Percentiles rank a stretch among this genome's conserved stretches.
Evolutionary conservation across 1,140 invertebrate species (phyloP).

Genomic region (Drosophila mojavensis): DNA sequence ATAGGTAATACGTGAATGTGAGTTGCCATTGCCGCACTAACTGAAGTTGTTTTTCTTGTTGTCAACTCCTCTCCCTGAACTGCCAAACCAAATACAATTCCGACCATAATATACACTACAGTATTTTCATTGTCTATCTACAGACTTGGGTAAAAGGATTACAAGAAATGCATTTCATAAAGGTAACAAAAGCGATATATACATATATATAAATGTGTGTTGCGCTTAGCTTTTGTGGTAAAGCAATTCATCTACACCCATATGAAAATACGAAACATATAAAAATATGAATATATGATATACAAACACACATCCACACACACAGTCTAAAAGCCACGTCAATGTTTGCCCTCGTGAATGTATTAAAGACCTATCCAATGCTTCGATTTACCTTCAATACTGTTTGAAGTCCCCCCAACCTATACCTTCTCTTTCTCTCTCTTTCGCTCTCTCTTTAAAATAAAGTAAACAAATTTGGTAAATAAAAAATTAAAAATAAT

Average conservation of each 20-base stretch:
- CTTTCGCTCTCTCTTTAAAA: conserved; percentile 4
- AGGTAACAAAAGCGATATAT: conserved; percentile 54
- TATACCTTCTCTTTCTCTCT: conserved; percentile 3
- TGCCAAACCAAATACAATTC: background rate
- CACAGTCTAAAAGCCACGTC: conserved; percentile 40
- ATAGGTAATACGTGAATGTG: conserved; percentile 80
- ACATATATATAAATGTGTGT: conserved; percentile 37
- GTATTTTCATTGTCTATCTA: conserved; percentile 72
- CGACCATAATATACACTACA: conserved; percentile 41
- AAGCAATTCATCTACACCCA: conserved; percentile 46
- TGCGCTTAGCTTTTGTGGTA: conserved; percentile 67
- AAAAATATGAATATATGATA: conserved; percentile 23
- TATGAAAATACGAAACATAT: conserved; percentile 5
- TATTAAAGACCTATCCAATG: conserved; percentile 35
- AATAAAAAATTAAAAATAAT: conserved; percentile 45
- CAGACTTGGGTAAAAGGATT: conserved; percentile 68
- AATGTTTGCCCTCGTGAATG: conserved; percentile 55
- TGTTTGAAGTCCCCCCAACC: conserved; percentile 21
- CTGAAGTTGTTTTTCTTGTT: conserved; percentile 67
- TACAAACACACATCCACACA: conserved; percentile 15
- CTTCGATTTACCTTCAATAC: conserved; percentile 36
- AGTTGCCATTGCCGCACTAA: conserved; percentile 75
- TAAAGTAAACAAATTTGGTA: conserved; percentile 45
- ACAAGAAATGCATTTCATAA: conserved; percentile 60
- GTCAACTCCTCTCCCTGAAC: conserved; percentile 14